phyloP scores from a whole-genome alignment of 2,888 invertebrate species.

The Desoria tigrina region DNA sequence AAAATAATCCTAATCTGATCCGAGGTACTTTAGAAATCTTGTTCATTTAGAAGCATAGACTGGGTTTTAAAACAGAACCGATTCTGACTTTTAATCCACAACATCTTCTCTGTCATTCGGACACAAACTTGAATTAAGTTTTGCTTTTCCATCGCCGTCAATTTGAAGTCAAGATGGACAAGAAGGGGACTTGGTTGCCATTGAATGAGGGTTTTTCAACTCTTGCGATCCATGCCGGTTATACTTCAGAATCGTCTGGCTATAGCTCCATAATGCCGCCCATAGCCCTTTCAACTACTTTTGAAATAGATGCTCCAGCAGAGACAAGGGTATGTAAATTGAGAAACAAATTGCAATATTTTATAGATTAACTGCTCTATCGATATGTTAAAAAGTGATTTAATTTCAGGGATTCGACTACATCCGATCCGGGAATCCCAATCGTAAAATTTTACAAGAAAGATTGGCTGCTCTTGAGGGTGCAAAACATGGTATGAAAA shows the following conservation, averaged over 20 bases:
- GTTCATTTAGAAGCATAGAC: too few species aligned
- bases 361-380: not conserved
- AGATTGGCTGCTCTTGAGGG: constrained; percentile 87
- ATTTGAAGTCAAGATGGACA: too few species aligned
- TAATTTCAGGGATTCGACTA: constrained; percentile 85
- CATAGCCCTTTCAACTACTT: constrained; percentile 86
- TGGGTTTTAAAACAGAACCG: too few species aligned
- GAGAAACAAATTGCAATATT: not conserved
- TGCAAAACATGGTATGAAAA: constrained; percentile 70
- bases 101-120: too few species aligned
- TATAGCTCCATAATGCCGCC: constrained; percentile 91
- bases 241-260: constrained; percentile 84
- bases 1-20: too few species aligned
- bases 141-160: too few species aligned
- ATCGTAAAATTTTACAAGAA: constrained; percentile 80
- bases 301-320: constrained; percentile 82
- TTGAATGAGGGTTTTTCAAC: constrained; percentile 73
- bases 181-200: constrained; percentile 48
- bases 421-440: constrained; percentile 91
- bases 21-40: too few species aligned
- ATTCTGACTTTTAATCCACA: too few species aligned
- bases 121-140: too few species aligned
- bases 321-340: constrained; percentile 67
- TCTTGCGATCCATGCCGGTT: constrained; percentile 85
- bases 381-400: too few species aligned